Evolutionary conservation across 2,113 vertebrate genomes (phyloP).

Genomic region (Corythoichthys intestinalis): DNA sequence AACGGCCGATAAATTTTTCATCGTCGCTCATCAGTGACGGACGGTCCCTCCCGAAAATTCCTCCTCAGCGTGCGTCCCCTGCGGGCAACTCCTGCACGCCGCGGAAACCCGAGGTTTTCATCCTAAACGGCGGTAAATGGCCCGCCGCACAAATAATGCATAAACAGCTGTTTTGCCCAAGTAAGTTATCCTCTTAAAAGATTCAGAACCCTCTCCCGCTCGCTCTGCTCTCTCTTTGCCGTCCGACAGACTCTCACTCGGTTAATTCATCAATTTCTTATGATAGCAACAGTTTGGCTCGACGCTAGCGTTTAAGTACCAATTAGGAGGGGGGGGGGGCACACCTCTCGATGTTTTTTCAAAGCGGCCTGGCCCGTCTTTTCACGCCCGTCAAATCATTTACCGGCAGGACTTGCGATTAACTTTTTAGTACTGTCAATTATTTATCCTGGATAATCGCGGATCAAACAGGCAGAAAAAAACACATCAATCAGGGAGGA

Average conservation of each 20-base stretch:
- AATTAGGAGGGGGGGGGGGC: constrained; percentile 69
- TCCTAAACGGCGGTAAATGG: constrained; percentile 78
- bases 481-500: constrained; percentile 68
- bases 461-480: constrained; percentile 71
- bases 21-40: constrained; percentile 72
- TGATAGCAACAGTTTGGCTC: constrained; percentile 80
- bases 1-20: constrained; percentile 75
- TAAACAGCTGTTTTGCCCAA: constrained; percentile 85
- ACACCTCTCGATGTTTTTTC: constrained; percentile 64
- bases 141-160: constrained; percentile 81
- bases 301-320: constrained; percentile 72
- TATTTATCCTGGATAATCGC: constrained; percentile 74
- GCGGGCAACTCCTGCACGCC: constrained; percentile 63
- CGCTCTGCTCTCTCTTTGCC: constrained; percentile 33
- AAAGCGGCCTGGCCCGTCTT: constrained; percentile 16
- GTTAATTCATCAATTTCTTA: constrained; percentile 84
- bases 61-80: constrained; percentile 45
- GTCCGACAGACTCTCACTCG: constrained; percentile 61
- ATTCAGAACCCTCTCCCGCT: constrained; percentile 72
- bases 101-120: constrained; percentile 61
- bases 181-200: constrained; percentile 84
- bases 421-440: constrained; percentile 76
- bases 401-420: constrained; percentile 60
- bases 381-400: constrained; percentile 45
- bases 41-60: constrained; percentile 53